phyloP scores from a whole-genome alignment of 2,113 vertebrate species.

The Synchiropus splendidus region DNA sequence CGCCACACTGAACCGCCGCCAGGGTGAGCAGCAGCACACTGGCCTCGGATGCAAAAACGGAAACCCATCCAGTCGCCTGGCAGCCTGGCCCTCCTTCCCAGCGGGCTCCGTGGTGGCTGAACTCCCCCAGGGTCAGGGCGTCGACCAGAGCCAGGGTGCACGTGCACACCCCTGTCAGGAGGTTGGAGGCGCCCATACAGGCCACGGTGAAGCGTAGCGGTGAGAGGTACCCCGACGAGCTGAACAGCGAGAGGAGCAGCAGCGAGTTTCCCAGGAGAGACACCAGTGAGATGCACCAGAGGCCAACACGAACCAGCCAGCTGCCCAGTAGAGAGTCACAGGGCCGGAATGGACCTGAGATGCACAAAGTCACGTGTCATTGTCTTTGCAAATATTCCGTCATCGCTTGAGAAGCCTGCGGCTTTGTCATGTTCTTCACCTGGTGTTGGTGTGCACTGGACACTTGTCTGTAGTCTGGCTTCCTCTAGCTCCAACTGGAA shows the following conservation, averaged over 20 bases:
- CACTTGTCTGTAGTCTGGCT: slow-evolving; percentile 74
- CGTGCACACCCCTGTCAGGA: slow-evolving; percentile 77
- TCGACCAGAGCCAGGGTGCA: slow-evolving; percentile 81
- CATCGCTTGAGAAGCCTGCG: neutral
- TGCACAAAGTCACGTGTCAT: neutral
- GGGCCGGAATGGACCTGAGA: slow-evolving; percentile 87
- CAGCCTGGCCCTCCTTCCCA: slow-evolving; percentile 84
- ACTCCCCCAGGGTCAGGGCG: slow-evolving; percentile 77
- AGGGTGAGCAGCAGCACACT: slow-evolving; percentile 81
- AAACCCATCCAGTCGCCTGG: slow-evolving; percentile 81
- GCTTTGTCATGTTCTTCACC: slow-evolving; percentile 53
- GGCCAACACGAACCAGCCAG: slow-evolving; percentile 85
- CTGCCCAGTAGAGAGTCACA: slow-evolving; percentile 88
- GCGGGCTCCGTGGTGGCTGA: slow-evolving; percentile 73
- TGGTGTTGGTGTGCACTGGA: slow-evolving; percentile 84
- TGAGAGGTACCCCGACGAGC: slow-evolving; percentile 72
- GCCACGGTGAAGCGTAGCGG: slow-evolving; percentile 83
- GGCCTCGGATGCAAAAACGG: slow-evolving; percentile 80
- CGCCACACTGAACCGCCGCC: slow-evolving; percentile 81
- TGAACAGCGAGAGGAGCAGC: slow-evolving; percentile 76
- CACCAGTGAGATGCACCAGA: slow-evolving; percentile 80
- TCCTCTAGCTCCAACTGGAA: slow-evolving; percentile 81
- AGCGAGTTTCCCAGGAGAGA: slow-evolving; percentile 79
- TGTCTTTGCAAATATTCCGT: neutral
- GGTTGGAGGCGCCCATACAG: slow-evolving; percentile 80